phyloP scores from a whole-genome alignment of 92 coral and sea anemone species.

The Diadumene lineata region DNA sequence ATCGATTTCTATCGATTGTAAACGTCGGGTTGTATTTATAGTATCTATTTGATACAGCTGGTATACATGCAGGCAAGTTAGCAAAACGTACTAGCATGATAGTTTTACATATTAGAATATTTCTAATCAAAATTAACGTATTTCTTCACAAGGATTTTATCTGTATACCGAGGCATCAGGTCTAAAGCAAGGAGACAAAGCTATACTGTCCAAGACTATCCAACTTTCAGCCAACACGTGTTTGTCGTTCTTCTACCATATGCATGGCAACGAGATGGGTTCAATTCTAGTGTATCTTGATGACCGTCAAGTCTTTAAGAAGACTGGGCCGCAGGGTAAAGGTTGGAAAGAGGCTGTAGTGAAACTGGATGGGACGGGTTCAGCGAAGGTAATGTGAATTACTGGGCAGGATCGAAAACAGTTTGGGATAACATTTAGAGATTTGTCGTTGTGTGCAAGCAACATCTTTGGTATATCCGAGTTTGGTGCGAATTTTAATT shows the following conservation, averaged over 20 bases:
- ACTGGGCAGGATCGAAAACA: background rate
- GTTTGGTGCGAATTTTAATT: too few relatives aligned
- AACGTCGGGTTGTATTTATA: too few relatives aligned
- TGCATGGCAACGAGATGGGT: slow-evolving; percentile 15
- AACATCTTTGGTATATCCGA: too few relatives aligned
- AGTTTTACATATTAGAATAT: too few relatives aligned
- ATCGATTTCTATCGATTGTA: too few relatives aligned
- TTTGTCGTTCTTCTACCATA: slow-evolving; percentile 6
- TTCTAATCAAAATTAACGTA: too few relatives aligned
- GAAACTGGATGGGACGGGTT: background rate
- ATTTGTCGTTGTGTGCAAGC: too few relatives aligned
- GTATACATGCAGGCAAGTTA: too few relatives aligned
- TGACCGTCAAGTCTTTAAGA: slow-evolving; percentile 2
- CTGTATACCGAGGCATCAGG: slow-evolving; percentile 20
- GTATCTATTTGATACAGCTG: too few relatives aligned
- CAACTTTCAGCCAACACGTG: slow-evolving; percentile 6
- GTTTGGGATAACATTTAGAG: too few relatives aligned
- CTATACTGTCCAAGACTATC: background rate
- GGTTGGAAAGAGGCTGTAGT: slow-evolving; percentile 4
- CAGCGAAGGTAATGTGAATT: background rate
- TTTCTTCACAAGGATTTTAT: slow-evolving; percentile 2
- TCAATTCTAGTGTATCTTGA: background rate
- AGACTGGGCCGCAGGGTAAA: slow-evolving; percentile 18
- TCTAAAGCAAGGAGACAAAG: background rate
- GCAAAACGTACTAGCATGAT: too few relatives aligned